Evolutionary conservation across 2,113 vertebrate species (phyloP).

Genomic region (Aptenodytes patagonicus): DNA sequence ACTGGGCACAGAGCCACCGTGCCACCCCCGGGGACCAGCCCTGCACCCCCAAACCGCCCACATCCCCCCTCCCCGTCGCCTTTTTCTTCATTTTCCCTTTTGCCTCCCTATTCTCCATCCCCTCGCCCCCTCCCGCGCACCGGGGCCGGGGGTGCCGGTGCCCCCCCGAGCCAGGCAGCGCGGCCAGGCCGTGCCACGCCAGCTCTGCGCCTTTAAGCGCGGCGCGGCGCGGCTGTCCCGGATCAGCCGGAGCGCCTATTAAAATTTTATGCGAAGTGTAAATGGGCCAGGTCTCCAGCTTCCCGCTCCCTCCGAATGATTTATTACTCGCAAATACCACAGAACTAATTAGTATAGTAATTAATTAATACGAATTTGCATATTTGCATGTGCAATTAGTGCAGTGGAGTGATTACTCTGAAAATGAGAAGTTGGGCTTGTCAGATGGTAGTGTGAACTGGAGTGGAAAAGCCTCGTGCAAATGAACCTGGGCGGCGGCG

Average conservation of each 20-base stretch:
- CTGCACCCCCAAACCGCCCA: rapidly evolving
- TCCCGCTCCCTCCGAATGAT: slow-evolving; percentile 96
- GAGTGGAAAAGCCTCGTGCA: slow-evolving; percentile 82
- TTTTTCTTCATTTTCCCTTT: not conserved
- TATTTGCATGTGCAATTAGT: slow-evolving; percentile 99
- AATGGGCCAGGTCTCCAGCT: slow-evolving; percentile 87
- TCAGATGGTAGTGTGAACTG: slow-evolving; percentile 84
- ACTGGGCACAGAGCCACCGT: not conserved
- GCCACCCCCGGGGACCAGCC: rapidly evolving
- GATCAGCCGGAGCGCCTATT: slow-evolving; percentile 84
- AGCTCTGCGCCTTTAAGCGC: slow-evolving; percentile 78
- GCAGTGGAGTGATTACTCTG: slow-evolving; percentile 92
- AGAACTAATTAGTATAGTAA: slow-evolving; percentile 99
- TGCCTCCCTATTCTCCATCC: rapidly evolving
- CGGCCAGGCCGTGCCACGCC: not conserved
- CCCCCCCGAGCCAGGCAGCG: not conserved
- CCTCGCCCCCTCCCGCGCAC: rapidly evolving
- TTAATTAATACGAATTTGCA: slow-evolving; percentile 99
- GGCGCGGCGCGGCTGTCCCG: slow-evolving; percentile 70
- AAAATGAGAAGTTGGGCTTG: slow-evolving; percentile 91
- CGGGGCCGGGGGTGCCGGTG: rapidly evolving
- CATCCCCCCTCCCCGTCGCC: rapidly evolving
- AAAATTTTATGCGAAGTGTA: slow-evolving; percentile 87
- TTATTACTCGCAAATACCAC: slow-evolving; percentile 99
- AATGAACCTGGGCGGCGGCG: slow-evolving; percentile 69